Evolutionary conservation across 2,113 vertebrate species (phyloP).

Genomic region (Tetrax tetrax): DNA sequence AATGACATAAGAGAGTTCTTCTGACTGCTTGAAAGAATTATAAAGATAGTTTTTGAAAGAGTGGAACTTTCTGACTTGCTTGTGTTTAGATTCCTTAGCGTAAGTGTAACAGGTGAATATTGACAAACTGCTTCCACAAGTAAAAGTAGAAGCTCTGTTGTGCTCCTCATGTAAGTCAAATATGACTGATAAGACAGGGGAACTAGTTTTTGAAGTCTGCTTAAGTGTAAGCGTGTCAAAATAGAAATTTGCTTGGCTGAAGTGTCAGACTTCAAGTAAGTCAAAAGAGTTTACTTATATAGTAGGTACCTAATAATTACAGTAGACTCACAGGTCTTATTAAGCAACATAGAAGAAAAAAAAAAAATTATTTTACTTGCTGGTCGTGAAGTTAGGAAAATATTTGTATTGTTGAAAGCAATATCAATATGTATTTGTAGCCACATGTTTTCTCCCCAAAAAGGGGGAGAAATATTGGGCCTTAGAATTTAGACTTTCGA

Average conservation of each 20-base stretch:
- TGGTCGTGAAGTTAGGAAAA: neutral
- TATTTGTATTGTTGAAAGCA: neutral
- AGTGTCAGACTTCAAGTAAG: neutral
- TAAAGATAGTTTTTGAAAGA: neutral
- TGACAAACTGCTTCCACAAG: neutral
- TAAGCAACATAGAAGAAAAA: neutral
- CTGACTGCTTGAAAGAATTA: neutral
- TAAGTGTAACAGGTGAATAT: neutral
- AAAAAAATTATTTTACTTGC: neutral
- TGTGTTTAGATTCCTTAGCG: neutral
- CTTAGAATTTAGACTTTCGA: neutral
- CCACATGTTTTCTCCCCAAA: accelerated
- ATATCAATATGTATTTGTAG: neutral
- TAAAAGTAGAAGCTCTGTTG: neutral
- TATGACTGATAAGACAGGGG: neutral
- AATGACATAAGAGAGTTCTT: neutral
- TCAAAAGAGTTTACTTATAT: neutral
- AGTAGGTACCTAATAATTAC: neutral
- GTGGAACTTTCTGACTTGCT: neutral
- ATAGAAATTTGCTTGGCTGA: neutral
- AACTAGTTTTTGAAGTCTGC: neutral
- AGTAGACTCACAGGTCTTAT: neutral
- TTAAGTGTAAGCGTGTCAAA: neutral
- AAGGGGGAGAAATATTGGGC: neutral
- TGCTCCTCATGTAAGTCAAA: neutral